Base-by-base conservation (phyloP, 1,140 invertebrate species). In the Papilio machaon region DNA sequence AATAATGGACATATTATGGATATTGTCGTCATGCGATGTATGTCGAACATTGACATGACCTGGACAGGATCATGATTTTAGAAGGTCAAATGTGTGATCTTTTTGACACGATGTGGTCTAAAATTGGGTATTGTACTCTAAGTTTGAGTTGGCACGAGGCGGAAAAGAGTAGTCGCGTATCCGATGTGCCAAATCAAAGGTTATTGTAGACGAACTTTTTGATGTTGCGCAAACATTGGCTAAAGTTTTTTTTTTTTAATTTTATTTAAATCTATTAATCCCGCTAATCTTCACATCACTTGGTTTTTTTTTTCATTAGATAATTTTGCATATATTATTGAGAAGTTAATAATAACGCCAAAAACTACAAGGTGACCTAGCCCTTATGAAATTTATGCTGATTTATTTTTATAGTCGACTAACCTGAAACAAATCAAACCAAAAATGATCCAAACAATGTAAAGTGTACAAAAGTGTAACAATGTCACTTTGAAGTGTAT, bases 401-500 rank as follows among this genome's bases (percentile, higher is more conserved):
- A 19, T 8, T 58, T 58, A 7, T 58, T 58, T 30, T 58, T 64
- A 35, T 64, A 64, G 60, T 30, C 11, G 60, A 64, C 60, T 35
- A 64, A 13, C 23, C 0, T 64, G 9, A 30, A 35, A 67, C 15
- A 17, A 64, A 64, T 23, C 8, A 73, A 38, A 74, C n/a, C n/a
- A 46, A 74, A 35, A 46, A 74, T 74, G 73, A 74, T 74, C 4
- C 47, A 49, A 74, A 74, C 17, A n/a, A 17, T 46, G 38, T 9
- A 43, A 74, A 43, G 43, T 38, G 70, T 23, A 70, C 7, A 43
- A 17, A 73, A 75, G 73, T 75, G 73, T 49, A 75, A 35, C 1
- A 9, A 52, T 49, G 73, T 23, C 17, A 46, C 30, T 70, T 9
- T 79, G 5, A 73, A 80, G 80, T 82, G 82, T 17, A 11, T 47